A percentile compares a stretch with the other conserved stretches of the same genome.
Conservation (phyloP, 2,113 vertebrate genomes). For the Cyanoliseus patagonus region DNA sequence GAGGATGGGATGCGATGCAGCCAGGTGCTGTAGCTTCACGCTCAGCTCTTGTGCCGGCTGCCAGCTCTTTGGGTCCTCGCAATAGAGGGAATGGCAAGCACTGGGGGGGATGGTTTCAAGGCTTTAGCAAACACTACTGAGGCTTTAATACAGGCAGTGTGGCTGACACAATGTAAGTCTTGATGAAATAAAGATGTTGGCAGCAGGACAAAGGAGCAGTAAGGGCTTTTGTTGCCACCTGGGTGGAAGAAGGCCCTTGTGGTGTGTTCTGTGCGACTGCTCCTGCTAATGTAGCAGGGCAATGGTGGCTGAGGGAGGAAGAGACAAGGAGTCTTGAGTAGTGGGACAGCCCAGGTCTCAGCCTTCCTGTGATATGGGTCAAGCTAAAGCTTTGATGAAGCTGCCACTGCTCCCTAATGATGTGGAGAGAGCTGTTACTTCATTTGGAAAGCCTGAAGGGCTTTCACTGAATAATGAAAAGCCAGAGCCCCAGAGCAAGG, state of each 20-base stretch:
- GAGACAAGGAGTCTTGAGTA: neutral
- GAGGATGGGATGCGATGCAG: neutral
- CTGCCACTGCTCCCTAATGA: neutral
- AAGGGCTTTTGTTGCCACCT: neutral
- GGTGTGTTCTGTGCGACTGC: rapidly evolving
- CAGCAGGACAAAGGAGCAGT: neutral
- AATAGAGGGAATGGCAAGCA: neutral
- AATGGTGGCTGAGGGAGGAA: rapidly evolving
- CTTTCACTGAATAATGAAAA: neutral
- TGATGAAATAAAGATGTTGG: neutral
- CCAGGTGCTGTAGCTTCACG: neutral
- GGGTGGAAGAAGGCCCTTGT: neutral
- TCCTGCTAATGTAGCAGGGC: rapidly evolving
- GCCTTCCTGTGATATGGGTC: neutral
- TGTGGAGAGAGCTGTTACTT: neutral
- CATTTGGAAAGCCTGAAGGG: neutral
- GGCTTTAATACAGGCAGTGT: neutral
- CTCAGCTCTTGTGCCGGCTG: neutral
- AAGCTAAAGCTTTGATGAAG: neutral
- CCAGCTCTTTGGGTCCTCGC: neutral
- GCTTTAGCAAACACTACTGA: neutral
- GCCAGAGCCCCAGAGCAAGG: neutral
- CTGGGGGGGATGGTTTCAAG: neutral
- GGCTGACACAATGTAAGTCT: neutral
- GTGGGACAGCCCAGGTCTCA: neutral